Percentiles rank a stretch among this genome's conserved stretches.
These are phyloP conservation scores for Druceiella hillmani DNA, from an alignment of 2,888 invertebrate genomes.

Conservation along the genomic window DNA sequence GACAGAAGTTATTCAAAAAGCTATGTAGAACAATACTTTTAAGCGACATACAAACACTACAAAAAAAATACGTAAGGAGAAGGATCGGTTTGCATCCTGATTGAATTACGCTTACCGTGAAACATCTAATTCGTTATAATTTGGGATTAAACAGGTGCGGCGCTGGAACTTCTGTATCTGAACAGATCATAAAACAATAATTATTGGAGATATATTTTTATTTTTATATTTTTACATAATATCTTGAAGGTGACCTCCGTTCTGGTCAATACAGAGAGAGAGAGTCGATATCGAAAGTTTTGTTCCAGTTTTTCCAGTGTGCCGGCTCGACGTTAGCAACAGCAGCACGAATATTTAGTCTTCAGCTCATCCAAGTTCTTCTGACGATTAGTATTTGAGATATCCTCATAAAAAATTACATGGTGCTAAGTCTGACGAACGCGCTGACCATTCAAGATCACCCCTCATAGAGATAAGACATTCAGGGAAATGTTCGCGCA, in stretches of 20 bases:
- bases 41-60: too few relatives aligned
- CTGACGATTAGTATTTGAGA: conserved; percentile 1
- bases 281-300: conserved; percentile 2
- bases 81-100: too few relatives aligned
- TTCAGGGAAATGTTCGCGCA: not conserved
- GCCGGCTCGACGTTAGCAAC: too few relatives aligned
- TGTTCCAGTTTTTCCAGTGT: not conserved
- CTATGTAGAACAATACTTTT: too few relatives aligned
- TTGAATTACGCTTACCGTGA: too few relatives aligned
- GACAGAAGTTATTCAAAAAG: too few relatives aligned
- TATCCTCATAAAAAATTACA: conserved; percentile 2
- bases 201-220: not conserved
- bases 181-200: not conserved
- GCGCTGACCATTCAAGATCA: conserved; percentile 3
- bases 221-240: not conserved
- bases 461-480: conserved; percentile 3
- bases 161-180: not conserved
- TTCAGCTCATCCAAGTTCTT: not conserved
- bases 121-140: too few relatives aligned
- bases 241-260: not conserved
- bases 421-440: not conserved
- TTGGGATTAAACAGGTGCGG: too few relatives aligned
- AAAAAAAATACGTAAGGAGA: too few relatives aligned
- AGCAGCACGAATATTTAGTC: not conserved
- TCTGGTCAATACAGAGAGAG: conserved; percentile 1